Conservation (phyloP, 2,113 vertebrate genomes). For the Cyprinodon variegatus region DNA sequence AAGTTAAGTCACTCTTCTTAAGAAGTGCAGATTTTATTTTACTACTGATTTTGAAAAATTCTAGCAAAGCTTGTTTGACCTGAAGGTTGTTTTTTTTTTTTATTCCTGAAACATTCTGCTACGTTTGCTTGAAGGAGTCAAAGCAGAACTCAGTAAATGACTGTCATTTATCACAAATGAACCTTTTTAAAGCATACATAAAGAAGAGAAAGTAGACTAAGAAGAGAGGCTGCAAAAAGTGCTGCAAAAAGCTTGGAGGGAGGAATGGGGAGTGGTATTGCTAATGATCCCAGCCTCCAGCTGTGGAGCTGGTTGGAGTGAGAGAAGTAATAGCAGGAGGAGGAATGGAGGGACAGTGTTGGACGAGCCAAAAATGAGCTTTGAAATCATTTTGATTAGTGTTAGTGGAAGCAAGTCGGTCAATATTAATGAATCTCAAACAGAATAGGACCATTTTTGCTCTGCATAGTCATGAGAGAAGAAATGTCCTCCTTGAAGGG, state of each 20-base stretch:
- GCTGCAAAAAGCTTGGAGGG: conserved; percentile 55
- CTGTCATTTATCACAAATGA: conserved; percentile 1
- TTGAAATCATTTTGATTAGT: conserved; percentile 72
- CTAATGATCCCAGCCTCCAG: conserved; percentile 78
- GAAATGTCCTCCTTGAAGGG: conserved; percentile 6
- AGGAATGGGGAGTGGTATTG: conserved; percentile 46
- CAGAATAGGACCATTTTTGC: conserved; percentile 57
- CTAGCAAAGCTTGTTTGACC: background rate
- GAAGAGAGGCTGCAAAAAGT: conserved; percentile 57
- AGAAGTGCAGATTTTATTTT: background rate
- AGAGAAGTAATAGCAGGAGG: conserved; percentile 54
- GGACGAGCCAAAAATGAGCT: conserved; percentile 65
- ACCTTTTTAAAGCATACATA: conserved; percentile 23
- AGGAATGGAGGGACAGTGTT: conserved; percentile 70
- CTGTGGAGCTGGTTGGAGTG: conserved; percentile 70
- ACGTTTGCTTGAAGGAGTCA: background rate
- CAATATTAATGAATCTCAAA: conserved; percentile 65
- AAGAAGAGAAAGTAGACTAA: conserved; percentile 19
- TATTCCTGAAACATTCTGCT: background rate
- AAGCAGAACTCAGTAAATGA: conserved; percentile 14
- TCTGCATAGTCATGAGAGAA: conserved; percentile 14
- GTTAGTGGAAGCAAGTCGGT: conserved; percentile 58
- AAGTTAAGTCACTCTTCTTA: background rate
- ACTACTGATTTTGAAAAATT: background rate
- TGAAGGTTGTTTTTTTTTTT: background rate